Conservation (phyloP, 2,888 invertebrate genomes). For the Limenitis camilla region DNA sequence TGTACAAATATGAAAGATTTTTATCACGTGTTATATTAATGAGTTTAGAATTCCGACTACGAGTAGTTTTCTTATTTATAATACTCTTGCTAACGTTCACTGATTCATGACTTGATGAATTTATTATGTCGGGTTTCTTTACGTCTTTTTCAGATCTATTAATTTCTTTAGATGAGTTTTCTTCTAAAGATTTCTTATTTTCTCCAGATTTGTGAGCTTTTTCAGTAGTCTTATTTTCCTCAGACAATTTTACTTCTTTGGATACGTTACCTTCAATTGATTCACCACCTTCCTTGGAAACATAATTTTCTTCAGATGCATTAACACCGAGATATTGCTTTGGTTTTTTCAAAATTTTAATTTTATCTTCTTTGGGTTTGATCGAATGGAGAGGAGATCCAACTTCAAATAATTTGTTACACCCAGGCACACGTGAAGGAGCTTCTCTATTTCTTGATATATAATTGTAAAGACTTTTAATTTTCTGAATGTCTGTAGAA, state of each 20-base stretch:
- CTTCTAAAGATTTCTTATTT: not conserved
- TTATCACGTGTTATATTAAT: not conserved
- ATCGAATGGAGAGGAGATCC: slow-evolving; percentile 30
- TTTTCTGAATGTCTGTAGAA: slow-evolving; percentile 40
- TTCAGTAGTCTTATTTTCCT: slow-evolving; percentile 7
- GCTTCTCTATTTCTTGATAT: slow-evolving; percentile 31
- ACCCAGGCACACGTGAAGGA: slow-evolving; percentile 30
- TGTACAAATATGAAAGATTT: not conserved
- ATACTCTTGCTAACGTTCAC: not conserved
- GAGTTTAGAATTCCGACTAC: no score
- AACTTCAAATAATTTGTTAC: slow-evolving; percentile 41
- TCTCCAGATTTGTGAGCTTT: slow-evolving; percentile 1
- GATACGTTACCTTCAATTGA: not conserved
- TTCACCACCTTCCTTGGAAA: not conserved
- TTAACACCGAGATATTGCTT: slow-evolving; percentile 26
- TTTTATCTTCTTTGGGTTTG: slow-evolving; percentile 8
- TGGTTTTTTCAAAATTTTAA: slow-evolving; percentile 36
- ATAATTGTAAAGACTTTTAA: slow-evolving; percentile 47
- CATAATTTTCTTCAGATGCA: slow-evolving; percentile 2
- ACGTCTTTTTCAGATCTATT: not conserved
- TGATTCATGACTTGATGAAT: no score
- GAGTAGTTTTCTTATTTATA: not conserved
- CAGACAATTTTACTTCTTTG: not conserved
- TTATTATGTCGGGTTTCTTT: not conserved
- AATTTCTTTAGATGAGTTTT: slow-evolving; percentile 7